Percentiles rank a stretch among this genome's conserved stretches.
Conservation (phyloP, 2,113 vertebrate species). For the Hucho hucho region DNA sequence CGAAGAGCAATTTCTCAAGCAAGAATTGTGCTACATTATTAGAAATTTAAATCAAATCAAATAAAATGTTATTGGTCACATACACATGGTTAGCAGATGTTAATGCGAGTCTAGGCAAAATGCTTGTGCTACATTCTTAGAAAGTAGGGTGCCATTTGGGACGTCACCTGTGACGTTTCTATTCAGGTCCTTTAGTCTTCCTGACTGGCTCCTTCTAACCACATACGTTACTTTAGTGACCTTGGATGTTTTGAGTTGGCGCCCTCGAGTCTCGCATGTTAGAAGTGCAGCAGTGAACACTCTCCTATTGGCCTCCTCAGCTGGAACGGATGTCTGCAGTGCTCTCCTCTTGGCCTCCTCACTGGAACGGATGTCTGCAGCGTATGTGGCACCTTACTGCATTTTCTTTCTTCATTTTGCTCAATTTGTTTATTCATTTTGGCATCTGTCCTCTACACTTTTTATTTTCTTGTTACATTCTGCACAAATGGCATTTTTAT, state of each 20-base stretch:
- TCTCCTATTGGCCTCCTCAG: background rate
- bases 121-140: too few species aligned
- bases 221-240: background rate
- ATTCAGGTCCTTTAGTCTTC: background rate
- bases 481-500: too few species aligned
- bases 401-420: too few species aligned
- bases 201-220: background rate
- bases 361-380: background rate
- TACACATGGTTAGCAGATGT: too few species aligned
- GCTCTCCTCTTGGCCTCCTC: background rate
- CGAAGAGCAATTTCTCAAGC: too few species aligned
- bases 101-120: too few species aligned
- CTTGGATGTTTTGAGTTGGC: background rate
- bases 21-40: too few species aligned
- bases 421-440: background rate
- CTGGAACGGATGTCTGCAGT: background rate
- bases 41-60: too few species aligned
- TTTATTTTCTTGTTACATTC: too few species aligned
- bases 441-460: background rate
- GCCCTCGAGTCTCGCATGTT: background rate
- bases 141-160: too few species aligned
- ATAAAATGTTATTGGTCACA: too few species aligned
- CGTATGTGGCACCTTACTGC: background rate
- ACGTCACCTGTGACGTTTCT: too few species aligned
- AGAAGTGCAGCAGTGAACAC: background rate